A percentile compares a stretch with the other conserved stretches of the same genome.
Conservation (phyloP, 1,140 invertebrate species). For the Pachypsylla venusta region DNA sequence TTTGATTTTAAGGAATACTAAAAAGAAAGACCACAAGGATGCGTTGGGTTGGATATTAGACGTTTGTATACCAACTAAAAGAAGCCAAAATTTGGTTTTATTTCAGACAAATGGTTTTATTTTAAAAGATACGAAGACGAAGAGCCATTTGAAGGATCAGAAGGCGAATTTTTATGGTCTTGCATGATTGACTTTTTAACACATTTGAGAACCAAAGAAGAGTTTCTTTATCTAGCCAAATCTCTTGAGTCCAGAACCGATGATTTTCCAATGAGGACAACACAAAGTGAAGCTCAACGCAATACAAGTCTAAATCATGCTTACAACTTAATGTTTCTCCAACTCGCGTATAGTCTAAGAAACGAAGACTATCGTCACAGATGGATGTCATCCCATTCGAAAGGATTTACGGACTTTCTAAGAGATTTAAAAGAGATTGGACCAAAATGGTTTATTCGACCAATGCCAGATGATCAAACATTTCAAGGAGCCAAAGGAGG, state of each 20-base stretch:
- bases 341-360: neutral
- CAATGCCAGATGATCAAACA: neutral
- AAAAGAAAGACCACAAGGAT: too few relatives aligned
- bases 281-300: neutral
- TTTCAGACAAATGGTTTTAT: neutral
- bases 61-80: too few relatives aligned
- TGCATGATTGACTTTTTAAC: neutral
- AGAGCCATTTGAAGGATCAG: neutral
- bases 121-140: neutral
- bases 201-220: neutral
- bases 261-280: neutral
- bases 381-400: neutral
- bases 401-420: neutral
- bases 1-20: too few relatives aligned
- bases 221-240: neutral
- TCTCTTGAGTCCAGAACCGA: neutral
- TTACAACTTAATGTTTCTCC: slow-evolving; percentile 5
- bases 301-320: neutral
- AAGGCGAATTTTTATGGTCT: neutral
- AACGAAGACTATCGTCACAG: neutral
- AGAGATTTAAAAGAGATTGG: neutral
- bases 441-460: neutral
- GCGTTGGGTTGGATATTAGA: too few relatives aligned
- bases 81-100: neutral
- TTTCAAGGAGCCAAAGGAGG: neutral